Evolutionary conservation across 2,888 invertebrate species (phyloP).

Genomic region (Hydropsyche betteni): DNA sequence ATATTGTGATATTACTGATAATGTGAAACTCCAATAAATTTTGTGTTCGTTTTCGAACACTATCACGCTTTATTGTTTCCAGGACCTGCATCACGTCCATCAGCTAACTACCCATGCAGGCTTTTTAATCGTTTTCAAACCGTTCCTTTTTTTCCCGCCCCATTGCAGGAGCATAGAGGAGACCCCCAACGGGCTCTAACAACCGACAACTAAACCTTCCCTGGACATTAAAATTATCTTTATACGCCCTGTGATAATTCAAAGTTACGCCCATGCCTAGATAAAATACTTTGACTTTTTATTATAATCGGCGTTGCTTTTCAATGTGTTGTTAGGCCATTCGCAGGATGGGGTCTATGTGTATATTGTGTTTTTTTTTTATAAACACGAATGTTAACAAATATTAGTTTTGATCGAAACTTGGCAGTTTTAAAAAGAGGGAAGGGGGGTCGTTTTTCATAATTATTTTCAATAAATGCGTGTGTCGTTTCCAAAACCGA

Average conservation of each 20-base stretch:
- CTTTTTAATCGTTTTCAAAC: constrained; percentile 7
- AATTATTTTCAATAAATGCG: too few species aligned
- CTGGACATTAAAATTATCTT: constrained; percentile 26
- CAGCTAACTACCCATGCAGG: not conserved
- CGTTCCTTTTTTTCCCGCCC: not conserved
- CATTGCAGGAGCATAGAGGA: not conserved
- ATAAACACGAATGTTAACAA: constrained; percentile 3
- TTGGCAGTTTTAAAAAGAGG: not conserved
- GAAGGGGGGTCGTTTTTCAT: too few species aligned
- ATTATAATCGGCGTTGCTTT: not conserved
- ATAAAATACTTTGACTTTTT: not conserved
- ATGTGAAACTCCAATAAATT: not conserved
- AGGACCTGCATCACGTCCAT: not conserved
- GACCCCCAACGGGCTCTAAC: constrained; percentile 6
- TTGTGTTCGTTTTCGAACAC: not conserved
- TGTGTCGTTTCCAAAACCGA: too few species aligned
- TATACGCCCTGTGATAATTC: constrained; percentile 27
- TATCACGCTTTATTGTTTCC: not conserved
- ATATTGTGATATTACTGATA: too few species aligned
- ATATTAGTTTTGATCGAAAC: not conserved
- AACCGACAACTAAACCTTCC: too few species aligned
- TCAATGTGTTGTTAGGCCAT: not conserved
- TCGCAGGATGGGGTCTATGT: not conserved
- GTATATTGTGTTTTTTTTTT: constrained; percentile 5
- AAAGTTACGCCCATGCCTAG: constrained; percentile 17